Evolutionary conservation across 2,113 vertebrate species (phyloP).

Genomic region (Octodon degus): DNA sequence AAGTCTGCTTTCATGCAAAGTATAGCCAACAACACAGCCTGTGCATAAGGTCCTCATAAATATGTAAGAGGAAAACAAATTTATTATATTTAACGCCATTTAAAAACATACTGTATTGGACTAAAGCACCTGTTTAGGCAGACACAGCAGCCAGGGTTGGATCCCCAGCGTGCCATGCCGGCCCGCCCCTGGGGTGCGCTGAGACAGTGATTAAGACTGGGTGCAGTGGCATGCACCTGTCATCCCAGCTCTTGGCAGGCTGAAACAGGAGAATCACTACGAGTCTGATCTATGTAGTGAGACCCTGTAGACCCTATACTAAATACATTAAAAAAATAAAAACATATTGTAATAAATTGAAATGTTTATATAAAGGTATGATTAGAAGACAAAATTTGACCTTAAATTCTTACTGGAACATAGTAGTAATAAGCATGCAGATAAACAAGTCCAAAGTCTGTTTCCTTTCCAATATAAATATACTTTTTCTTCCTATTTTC

Average conservation of each 20-base stretch:
- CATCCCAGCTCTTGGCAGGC: too few species aligned
- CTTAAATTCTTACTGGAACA: neutral
- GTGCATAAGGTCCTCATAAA: neutral
- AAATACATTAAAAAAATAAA: neutral
- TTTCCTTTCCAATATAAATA: neutral
- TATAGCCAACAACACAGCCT: neutral
- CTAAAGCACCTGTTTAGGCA: too few species aligned
- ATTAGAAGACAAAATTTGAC: neutral
- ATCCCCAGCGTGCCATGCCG: too few species aligned
- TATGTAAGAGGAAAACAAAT: neutral
- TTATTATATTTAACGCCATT: neutral
- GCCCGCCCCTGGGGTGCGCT: too few species aligned
- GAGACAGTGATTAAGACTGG: too few species aligned
- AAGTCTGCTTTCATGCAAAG: neutral
- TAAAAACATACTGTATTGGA: neutral
- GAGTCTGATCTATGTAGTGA: too few species aligned
- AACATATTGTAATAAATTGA: neutral
- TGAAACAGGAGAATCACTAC: too few species aligned
- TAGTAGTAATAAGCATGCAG: neutral
- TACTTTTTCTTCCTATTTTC: neutral
- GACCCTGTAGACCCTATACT: too few species aligned
- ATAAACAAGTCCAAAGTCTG: neutral
- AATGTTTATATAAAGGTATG: conserved; percentile 5
- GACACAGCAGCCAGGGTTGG: too few species aligned
- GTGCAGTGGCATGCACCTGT: too few species aligned